Conservation (phyloP, 2,113 vertebrate genomes). For the Mixornis gularis region DNA sequence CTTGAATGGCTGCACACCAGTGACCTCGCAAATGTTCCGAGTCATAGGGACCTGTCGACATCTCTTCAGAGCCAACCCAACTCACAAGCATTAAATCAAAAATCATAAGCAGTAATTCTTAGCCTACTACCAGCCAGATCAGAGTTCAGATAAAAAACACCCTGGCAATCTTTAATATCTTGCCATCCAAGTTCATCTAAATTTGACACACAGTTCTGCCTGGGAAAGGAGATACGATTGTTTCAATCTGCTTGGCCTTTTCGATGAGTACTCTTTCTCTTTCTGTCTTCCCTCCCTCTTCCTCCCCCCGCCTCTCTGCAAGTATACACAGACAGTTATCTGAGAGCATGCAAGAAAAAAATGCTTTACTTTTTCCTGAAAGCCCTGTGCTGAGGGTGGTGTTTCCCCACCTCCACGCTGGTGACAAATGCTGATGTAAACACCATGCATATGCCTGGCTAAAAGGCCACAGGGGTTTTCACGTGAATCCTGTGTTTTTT, state of each 20-base stretch:
- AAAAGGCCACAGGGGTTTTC: constrained; percentile 51
- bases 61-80: neutral
- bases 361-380: constrained; percentile 60
- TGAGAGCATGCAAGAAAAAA: neutral
- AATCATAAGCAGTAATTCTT: neutral
- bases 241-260: neutral
- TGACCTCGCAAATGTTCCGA: fast-evolving
- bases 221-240: neutral
- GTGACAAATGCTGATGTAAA: constrained; percentile 59
- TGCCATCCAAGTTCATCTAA: neutral
- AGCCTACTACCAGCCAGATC: neutral
- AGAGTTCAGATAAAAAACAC: neutral
- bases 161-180: neutral
- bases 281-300: neutral
- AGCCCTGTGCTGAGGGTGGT: constrained; percentile 35
- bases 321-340: neutral
- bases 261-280: neutral
- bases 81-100: neutral
- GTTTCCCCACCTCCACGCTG: constrained; percentile 63
- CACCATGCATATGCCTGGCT: neutral
- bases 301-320: neutral
- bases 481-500: constrained; percentile 42
- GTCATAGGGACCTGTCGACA: neutral
- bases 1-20: neutral
- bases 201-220: neutral